Conservation (phyloP, 2,113 vertebrate genomes). For the Hyla sarda region DNA sequence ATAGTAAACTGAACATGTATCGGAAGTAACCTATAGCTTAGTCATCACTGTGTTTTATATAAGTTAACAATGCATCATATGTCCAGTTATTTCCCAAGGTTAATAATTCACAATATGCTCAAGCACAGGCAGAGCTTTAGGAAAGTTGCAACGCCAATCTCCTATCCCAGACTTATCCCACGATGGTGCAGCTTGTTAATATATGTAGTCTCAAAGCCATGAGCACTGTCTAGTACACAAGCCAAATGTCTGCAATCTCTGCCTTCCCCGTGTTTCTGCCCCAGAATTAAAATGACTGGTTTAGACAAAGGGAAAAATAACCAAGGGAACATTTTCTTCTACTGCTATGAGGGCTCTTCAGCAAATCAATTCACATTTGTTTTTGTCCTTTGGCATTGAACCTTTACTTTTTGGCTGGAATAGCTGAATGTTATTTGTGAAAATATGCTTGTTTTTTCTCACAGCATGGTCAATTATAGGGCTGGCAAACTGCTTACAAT, state of each 20-base stretch:
- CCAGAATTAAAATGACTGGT: not conserved
- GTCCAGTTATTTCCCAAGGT: not conserved
- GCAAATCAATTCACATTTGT: not conserved
- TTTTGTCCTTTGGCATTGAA: conserved; percentile 17
- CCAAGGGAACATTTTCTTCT: not conserved
- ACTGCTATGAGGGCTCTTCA: not conserved
- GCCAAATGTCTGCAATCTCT: not conserved
- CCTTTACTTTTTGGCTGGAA: conserved; percentile 1
- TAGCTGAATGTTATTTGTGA: conserved; percentile 13
- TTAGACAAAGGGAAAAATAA: not conserved
- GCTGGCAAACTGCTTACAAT: not conserved
- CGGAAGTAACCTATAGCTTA: not conserved
- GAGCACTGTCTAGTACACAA: not conserved
- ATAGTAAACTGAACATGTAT: not conserved
- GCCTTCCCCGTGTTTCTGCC: not conserved
- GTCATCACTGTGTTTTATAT: not conserved
- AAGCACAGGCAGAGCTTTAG: not conserved
- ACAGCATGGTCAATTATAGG: not conserved
- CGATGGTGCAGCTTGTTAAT: not conserved
- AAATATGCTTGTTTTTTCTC: conserved; percentile 9
- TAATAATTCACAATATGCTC: not conserved
- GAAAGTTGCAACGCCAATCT: not conserved
- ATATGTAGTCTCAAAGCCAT: not conserved
- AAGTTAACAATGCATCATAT: not conserved
- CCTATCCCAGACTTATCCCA: not conserved